phyloP scores from a whole-genome alignment of 1,140 invertebrate species.

The Melanaphis sacchari region DNA sequence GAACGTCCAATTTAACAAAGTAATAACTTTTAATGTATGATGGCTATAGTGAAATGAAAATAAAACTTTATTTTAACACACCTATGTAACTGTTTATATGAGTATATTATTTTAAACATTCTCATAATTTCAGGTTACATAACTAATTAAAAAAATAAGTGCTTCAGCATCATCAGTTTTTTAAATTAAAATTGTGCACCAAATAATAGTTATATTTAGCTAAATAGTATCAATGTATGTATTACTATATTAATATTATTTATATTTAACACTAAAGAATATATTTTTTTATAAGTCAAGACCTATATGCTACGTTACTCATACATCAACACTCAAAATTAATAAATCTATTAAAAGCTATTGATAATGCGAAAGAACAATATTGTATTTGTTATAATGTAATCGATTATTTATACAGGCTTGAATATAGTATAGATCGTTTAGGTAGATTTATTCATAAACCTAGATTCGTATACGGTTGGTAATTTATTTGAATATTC shows the following conservation, averaged over 20 bases:
- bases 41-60: neutral
- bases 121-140: neutral
- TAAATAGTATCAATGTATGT: neutral
- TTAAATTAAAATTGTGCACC: neutral
- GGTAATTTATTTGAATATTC: neutral
- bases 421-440: neutral
- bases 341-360: neutral
- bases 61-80: neutral
- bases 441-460: neutral
- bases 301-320: neutral
- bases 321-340: neutral
- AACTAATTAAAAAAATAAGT: neutral
- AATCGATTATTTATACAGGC: neutral
- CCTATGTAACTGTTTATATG: neutral
- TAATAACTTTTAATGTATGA: neutral
- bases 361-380: neutral
- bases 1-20: neutral
- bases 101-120: neutral
- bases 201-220: neutral
- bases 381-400: neutral
- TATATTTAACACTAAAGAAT: neutral
- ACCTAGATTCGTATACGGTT: neutral
- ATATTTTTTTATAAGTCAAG: neutral
- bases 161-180: neutral
- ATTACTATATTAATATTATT: neutral